Evolutionary conservation across 30 jellyfish, hydroid and myxozoan genomes (phyloP).

Genomic region (Cassiopea xamachana): DNA sequence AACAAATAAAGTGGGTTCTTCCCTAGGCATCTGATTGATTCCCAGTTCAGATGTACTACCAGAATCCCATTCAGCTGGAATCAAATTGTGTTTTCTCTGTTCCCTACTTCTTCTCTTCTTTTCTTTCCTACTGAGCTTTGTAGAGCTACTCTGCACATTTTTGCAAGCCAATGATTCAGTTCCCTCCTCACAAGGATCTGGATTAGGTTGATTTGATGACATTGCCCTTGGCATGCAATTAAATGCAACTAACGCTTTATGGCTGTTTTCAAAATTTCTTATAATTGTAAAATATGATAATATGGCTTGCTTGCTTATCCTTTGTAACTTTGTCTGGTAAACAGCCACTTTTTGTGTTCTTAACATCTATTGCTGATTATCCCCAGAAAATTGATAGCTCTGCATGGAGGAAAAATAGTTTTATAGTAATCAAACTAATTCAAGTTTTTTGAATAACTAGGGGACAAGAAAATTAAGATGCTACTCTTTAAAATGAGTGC

Average conservation of each 20-base stretch:
- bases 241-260: no score
- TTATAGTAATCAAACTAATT: no score
- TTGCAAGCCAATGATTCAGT: no score
- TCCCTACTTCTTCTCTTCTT: background rate
- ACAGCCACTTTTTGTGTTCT: background rate
- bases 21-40: no score
- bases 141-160: no score
- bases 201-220: no score
- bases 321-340: background rate
- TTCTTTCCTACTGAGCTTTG: background rate
- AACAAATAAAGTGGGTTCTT: no score
- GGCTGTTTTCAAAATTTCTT: background rate
- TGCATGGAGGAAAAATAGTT: background rate
- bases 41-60: background rate
- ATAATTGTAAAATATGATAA: background rate
- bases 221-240: no score
- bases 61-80: background rate
- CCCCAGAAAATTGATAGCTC: background rate
- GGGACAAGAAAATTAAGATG: background rate
- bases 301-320: background rate
- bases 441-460: background rate
- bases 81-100: background rate
- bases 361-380: background rate
- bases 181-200: no score
- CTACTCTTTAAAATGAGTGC: no score